These are phyloP conservation scores for Lypha dubia DNA, from an alignment of 2,888 invertebrate species.

Conservation along the genomic window DNA sequence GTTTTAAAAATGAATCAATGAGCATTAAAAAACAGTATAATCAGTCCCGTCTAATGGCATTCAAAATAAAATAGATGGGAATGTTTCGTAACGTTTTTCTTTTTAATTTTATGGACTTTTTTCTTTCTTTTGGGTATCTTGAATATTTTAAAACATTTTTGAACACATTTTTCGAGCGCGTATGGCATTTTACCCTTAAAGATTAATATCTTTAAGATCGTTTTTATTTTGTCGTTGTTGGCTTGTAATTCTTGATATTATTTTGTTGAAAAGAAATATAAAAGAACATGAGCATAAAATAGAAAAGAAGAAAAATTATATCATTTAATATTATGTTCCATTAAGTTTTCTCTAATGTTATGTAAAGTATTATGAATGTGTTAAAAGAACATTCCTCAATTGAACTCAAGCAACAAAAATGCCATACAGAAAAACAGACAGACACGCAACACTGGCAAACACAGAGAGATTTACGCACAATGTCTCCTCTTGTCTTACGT, in stretches of 20 bases:
- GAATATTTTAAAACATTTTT: conserved; percentile 54
- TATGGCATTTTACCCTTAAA: conserved; percentile 60
- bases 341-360: conserved; percentile 69
- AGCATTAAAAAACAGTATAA: conserved; percentile 53
- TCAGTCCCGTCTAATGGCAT: conserved; percentile 58
- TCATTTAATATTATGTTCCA: conserved; percentile 70
- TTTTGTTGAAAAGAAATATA: conserved; percentile 46
- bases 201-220: conserved; percentile 58
- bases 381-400: conserved; percentile 72
- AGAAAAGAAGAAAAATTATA: conserved; percentile 53
- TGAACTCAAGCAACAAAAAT: conserved; percentile 65
- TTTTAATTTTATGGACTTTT: conserved; percentile 39
- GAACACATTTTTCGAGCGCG: conserved; percentile 42
- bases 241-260: conserved; percentile 10
- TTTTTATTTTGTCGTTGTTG: background rate
- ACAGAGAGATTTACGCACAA: conserved; percentile 28
- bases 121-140: conserved; percentile 57
- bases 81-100: conserved; percentile 17
- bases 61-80: conserved; percentile 44
- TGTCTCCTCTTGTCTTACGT: conserved; percentile 54
- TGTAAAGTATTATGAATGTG: conserved; percentile 70
- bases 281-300: conserved; percentile 14
- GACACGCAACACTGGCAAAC: conserved; percentile 37
- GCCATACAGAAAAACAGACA: conserved; percentile 24
- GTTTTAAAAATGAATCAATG: conserved; percentile 44